Base-by-base conservation (phyloP, 2,888 invertebrate genomes). In the Nowickia ferox region DNA sequence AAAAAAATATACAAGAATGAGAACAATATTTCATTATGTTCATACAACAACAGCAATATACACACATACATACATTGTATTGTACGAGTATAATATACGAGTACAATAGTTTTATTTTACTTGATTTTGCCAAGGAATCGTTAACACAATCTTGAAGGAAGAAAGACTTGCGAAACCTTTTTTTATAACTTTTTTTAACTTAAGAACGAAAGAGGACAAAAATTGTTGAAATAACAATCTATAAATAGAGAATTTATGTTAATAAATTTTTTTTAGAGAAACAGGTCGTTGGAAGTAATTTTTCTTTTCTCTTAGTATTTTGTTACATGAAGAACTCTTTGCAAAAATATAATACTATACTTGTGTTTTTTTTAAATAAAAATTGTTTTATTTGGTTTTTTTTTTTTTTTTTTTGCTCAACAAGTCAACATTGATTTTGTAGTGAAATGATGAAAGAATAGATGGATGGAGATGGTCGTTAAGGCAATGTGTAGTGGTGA, bases 1-100 rank as follows among this genome's bases (percentile, higher is more conserved):
- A 10, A 55, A 22, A 42, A 19, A 61, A 38, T 19, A 15, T 4
- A 48, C 6, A 53, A 57, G 51, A 66, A 63, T 42, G 42, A 75
- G 42, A 84, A 63, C 79, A 79, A 78, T 84, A 84, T 84, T 84
- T 79, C 78, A 84, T 84, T 74, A 74, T 69, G 44, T 63, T 61
- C 55, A 66, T 59, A 48, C 78, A 69, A 48, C 78, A 69, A 30
- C 51, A 51, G 59, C 48, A 44, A 57, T 57, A 44, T 30, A 61
- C 2, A 2, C 17, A 30, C 13, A 30, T 57, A 22, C n/a, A n/a
- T n/a, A n/a, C n/a, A n/a, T 17, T 11, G 17, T 55, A 11, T 55
- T 22, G 22, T 22, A 2, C 22, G 2, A 2, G 17, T n/a, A n/a
- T 1, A 48, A n/a, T 68, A 38, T 38, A 63, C 10, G n/a, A 46